A percentile compares a stretch with the other conserved stretches of the same genome.
Evolutionary conservation across 2,888 invertebrate species (phyloP).

Genomic region (Microplitis manilae): DNA sequence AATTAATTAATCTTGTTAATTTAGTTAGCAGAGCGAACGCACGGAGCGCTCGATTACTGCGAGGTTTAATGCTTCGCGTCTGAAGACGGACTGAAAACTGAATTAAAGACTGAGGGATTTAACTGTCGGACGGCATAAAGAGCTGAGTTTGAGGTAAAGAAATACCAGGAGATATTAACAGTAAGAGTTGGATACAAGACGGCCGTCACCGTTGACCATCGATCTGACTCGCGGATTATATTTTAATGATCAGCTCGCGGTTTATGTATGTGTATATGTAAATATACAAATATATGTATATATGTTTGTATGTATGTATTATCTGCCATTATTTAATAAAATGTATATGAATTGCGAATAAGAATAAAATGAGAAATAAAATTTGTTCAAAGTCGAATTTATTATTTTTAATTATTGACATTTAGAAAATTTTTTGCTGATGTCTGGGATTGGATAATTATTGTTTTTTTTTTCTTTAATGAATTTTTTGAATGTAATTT

Average conservation of each 20-base stretch:
- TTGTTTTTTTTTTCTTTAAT: too few species aligned
- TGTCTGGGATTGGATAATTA: too few species aligned
- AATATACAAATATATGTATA: too few species aligned
- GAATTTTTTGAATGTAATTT: too few species aligned
- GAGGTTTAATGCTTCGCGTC: constrained; percentile 57
- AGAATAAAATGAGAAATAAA: too few species aligned
- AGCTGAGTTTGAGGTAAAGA: too few species aligned
- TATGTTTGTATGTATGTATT: too few species aligned
- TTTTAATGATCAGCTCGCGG: constrained; percentile 17
- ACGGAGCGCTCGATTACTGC: constrained; percentile 46
- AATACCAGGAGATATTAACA: neutral
- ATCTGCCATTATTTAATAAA: too few species aligned
- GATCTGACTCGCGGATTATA: constrained; percentile 30
- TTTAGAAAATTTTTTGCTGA: too few species aligned
- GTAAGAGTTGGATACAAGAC: constrained; percentile 29
- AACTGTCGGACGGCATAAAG: neutral
- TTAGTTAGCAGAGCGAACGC: constrained; percentile 44
- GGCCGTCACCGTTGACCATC: constrained; percentile 62
- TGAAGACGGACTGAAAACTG: constrained; percentile 61
- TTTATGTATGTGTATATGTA: neutral
- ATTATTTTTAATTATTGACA: too few species aligned
- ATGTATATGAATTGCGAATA: too few species aligned
- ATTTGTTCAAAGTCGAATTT: too few species aligned
- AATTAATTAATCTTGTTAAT: neutral
- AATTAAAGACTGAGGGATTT: constrained; percentile 12